Conservation (phyloP, 2,113 vertebrate species). For the Osmerus eperlanus region DNA sequence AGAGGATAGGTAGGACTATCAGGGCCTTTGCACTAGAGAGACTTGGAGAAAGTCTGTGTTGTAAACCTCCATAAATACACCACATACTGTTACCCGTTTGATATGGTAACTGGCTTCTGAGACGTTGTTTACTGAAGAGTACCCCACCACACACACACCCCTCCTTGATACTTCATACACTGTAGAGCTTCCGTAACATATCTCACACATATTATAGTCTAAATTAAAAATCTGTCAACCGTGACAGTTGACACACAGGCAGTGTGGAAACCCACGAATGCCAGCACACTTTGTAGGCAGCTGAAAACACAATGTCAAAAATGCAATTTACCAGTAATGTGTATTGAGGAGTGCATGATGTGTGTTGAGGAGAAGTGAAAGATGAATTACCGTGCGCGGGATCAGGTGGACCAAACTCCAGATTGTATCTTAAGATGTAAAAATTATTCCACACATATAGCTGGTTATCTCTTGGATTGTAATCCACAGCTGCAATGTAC, state of each 20-base stretch:
- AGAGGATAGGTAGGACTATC: conserved; percentile 54
- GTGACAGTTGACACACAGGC: conserved; percentile 58
- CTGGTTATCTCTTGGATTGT: conserved; percentile 98
- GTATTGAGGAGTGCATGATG: background rate
- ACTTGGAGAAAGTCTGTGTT: conserved; percentile 52
- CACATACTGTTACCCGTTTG: conserved; percentile 63
- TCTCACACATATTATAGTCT: conserved; percentile 68
- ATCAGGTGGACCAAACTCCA: conserved; percentile 95
- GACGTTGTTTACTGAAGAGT: conserved; percentile 71
- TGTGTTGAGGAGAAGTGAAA: conserved; percentile 10
- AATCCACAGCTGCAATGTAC: conserved; percentile 98
- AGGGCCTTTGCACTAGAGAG: conserved; percentile 50
- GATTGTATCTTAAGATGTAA: conserved; percentile 94
- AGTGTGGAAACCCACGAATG: conserved; percentile 49
- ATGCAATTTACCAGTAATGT: conserved; percentile 36
- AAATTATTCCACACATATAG: conserved; percentile 99
- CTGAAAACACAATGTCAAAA: conserved; percentile 33
- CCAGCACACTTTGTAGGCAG: conserved; percentile 36
- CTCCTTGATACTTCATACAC: conserved; percentile 46
- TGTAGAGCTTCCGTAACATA: conserved; percentile 62
- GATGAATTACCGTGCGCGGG: conserved; percentile 89
- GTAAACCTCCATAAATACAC: conserved; percentile 66
- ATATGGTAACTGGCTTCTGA: conserved; percentile 64
- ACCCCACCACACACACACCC: conserved; percentile 33
- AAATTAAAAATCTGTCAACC: conserved; percentile 72